Base-by-base conservation (phyloP, 2,888 invertebrate genomes). In the Gryllus longicercus region DNA sequence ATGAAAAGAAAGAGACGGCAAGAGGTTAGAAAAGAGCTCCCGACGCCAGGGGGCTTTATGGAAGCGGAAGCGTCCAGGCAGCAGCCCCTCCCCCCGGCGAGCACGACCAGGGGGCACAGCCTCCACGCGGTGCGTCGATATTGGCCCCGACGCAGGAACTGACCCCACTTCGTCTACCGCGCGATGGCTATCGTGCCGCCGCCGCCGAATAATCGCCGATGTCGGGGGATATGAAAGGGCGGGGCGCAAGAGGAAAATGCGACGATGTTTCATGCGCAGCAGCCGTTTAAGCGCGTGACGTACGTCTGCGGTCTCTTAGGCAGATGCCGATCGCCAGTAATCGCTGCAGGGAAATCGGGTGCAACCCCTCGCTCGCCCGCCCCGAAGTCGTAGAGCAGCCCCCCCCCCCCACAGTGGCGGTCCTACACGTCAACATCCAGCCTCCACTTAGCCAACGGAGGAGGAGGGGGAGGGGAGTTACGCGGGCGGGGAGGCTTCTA, bases 161-260 rank as follows among this genome's bases (percentile, higher is more conserved):
- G 63, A 63, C 63, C 63, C 63, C 63, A n/a, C n/a, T 63, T 63
- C 63, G 16, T 63, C 63, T 11, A 4, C 63, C 63, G 63, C 14
- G 63, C 63, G 63, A 63, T 63, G 63, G 63, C 63, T 63, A 63
- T 63, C 63, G 63, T 8, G 14, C 63, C 63, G 63, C 63, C 63
- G 14, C 38, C 63, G n/a, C 63, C 63, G n/a, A 63, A 63, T 63
- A 63, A 63, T 63, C 63, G n/a, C 63, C 63, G 63, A 63, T 63
- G 63, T 63, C n/a, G 14, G n/a, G 16, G 63, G 63, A n/a, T 38
- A 38, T 8, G 38, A 38, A 38, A 8, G 38, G 38, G 8, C 38
- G 38, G 38, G 38, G 38, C 38, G 38, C 38, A 63, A 63, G 16
- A 63, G 16, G n/a, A 63, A 63, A 63, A 63, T n/a, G 63, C 16